Conservation (phyloP, 2,888 invertebrate species). For the Agrochola lota region DNA sequence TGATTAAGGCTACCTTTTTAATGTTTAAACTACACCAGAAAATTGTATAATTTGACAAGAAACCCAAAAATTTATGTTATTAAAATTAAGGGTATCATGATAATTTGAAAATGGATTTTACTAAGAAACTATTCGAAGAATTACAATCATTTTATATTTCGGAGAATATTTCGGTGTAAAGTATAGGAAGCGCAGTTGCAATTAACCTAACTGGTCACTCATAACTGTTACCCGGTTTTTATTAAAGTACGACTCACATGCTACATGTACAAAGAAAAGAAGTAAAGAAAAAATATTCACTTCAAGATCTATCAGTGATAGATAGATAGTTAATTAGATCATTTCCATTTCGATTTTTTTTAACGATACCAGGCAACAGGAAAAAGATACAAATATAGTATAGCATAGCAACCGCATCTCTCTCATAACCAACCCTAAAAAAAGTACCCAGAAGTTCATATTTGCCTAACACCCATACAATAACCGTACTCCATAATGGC, state of each 20-base stretch:
- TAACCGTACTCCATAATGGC: conserved; percentile 58
- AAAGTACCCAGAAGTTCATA: conserved; percentile 21
- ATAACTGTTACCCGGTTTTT: neutral
- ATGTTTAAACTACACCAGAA: conserved; percentile 51
- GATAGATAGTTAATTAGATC: neutral
- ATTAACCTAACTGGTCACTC: neutral
- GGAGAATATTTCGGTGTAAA: neutral
- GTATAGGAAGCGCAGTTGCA: neutral
- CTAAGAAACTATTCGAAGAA: conserved; percentile 25
- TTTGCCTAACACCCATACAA: conserved; percentile 51
- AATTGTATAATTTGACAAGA: conserved; percentile 60
- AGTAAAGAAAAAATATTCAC: neutral
- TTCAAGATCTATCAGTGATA: neutral
- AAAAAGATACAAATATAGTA: neutral
- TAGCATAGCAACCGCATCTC: conserved; percentile 4
- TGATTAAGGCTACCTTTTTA: conserved; percentile 58
- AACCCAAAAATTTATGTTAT: conserved; percentile 41
- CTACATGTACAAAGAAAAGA: neutral
- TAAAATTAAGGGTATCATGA: conserved; percentile 48
- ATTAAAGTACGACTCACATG: neutral
- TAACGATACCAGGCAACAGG: neutral
- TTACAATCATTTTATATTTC: conserved; percentile 1
- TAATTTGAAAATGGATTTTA: conserved; percentile 39
- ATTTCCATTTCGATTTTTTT: neutral
- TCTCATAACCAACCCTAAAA: neutral